Evolutionary conservation across 2,797 vertebrate genomes (phyloP).

Genomic region (Calcarius lapponicus): DNA sequence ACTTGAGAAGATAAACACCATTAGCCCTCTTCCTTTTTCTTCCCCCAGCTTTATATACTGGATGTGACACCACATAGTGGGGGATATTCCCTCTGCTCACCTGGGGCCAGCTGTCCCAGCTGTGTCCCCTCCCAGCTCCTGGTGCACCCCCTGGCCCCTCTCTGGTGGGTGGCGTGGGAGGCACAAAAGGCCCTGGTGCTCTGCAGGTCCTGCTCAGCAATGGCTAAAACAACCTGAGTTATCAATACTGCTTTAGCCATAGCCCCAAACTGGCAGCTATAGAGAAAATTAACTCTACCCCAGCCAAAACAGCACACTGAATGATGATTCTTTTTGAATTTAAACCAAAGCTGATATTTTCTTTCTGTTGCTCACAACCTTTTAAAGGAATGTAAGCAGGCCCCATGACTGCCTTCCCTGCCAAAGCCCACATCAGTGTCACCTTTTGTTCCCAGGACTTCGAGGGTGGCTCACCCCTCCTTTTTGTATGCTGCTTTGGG

Average conservation of each 20-base stretch:
- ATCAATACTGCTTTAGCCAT: neutral
- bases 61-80: fast-evolving
- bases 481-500: neutral
- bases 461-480: neutral
- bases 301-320: neutral
- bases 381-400: fast-evolving
- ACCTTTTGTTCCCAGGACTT: neutral
- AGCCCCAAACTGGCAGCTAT: neutral
- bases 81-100: neutral
- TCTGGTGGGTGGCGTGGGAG: neutral
- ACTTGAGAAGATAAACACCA: neutral
- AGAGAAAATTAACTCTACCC: neutral
- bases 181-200: neutral
- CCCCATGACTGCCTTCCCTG: neutral
- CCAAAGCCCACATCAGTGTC: neutral
- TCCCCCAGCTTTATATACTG: neutral
- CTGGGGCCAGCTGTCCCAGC: neutral
- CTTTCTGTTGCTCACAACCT: neutral
- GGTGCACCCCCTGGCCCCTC: neutral
- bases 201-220: neutral
- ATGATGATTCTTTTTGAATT: neutral
- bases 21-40: neutral
- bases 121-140: neutral
- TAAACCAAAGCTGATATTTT: neutral
- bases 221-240: neutral